phyloP scores from a whole-genome alignment of 2,888 invertebrate species.

The Lasioglossum figueresi region DNA sequence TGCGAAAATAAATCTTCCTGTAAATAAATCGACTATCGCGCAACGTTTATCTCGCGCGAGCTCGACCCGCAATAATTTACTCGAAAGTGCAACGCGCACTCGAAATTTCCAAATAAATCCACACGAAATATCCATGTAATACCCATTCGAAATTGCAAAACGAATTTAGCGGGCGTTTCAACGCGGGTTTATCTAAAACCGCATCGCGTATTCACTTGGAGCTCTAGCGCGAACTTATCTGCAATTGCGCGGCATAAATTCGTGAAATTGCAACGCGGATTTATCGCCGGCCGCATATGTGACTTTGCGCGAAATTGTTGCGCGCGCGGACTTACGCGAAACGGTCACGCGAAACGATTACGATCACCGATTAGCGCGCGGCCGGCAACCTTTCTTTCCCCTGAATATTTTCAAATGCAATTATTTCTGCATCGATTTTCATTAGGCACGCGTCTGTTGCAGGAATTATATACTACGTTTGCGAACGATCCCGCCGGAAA shows the following conservation, averaged over 20 bases:
- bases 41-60: background rate
- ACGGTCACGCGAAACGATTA: background rate
- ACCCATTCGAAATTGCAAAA: background rate
- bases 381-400: background rate
- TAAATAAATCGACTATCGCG: background rate
- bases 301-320: conserved; percentile 5
- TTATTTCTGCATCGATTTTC: background rate
- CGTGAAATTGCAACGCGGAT: conserved; percentile 21
- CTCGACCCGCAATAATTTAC: background rate
- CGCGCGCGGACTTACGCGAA: background rate
- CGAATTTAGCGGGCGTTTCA: conserved; percentile 34
- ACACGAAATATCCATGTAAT: background rate
- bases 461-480: conserved; percentile 84
- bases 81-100: background rate
- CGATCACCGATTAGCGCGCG: background rate
- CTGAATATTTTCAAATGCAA: background rate
- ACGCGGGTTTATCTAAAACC: conserved; percentile 38
- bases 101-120: conserved; percentile 8
- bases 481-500: conserved; percentile 86
- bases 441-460: conserved; percentile 26
- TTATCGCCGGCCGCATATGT: background rate
- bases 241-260: conserved; percentile 26
- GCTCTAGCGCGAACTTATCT: conserved; percentile 30
- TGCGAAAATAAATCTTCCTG: background rate
- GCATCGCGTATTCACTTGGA: conserved; percentile 21